A percentile compares a stretch with the other conserved stretches of the same genome.
phyloP scores from a whole-genome alignment of 2,797 vertebrate species.

The Pipistrellus kuhlii region DNA sequence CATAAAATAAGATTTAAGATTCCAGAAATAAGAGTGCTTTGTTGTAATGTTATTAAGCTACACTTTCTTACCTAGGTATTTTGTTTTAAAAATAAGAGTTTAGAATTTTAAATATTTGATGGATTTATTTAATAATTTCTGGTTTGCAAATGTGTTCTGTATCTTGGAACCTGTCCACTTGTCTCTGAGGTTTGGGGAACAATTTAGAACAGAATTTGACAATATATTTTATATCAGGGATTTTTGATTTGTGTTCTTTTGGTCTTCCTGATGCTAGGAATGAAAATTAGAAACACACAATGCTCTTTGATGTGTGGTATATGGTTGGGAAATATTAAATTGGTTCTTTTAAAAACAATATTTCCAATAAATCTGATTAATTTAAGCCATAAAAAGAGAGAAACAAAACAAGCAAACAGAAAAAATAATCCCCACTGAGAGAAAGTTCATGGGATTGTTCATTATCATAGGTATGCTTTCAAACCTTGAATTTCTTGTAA shows the following conservation, averaged over 20 bases:
- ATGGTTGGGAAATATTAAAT: neutral
- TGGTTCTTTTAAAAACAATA: neutral
- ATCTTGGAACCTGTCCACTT: neutral
- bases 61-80: neutral
- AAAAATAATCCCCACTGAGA: neutral
- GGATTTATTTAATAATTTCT: neutral
- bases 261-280: neutral
- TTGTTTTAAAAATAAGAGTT: constrained; percentile 15
- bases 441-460: neutral
- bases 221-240: neutral
- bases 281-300: neutral
- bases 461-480: neutral
- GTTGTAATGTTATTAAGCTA: neutral
- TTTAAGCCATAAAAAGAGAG: neutral
- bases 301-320: neutral
- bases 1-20: neutral
- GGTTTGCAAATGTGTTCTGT: neutral
- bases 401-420: neutral
- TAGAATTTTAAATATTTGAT: constrained; percentile 19
- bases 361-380: neutral
- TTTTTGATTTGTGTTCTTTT: neutral
- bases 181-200: neutral
- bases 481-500: neutral
- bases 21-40: neutral
- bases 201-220: neutral